A percentile compares a stretch with the other conserved stretches of the same genome.
Conservation (phyloP, 1,140 invertebrate species). For the Heterodera schachtii region DNA sequence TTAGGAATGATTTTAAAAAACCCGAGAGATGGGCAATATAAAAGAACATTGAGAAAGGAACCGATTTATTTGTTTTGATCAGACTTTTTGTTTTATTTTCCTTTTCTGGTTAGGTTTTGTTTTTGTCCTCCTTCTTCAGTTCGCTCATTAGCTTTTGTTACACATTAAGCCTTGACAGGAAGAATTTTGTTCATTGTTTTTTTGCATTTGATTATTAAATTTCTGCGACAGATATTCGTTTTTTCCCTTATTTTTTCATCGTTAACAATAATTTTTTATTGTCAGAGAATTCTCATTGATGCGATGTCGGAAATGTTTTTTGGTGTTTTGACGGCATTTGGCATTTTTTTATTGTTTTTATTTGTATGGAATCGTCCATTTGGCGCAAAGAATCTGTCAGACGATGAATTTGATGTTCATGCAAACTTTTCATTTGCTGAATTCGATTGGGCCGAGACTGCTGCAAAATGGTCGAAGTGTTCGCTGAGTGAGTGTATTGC, state of each 20-base stretch:
- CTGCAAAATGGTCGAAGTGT: slow-evolving; percentile 18
- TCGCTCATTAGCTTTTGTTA: not conserved
- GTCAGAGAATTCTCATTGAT: not conserved
- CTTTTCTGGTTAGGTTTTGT: too few relatives aligned
- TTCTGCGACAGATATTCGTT: too few relatives aligned
- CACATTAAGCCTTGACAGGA: not conserved
- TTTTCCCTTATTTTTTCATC: too few relatives aligned
- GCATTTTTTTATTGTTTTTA: not conserved
- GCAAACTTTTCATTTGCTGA: not conserved
- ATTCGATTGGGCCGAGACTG: slow-evolving; percentile 2
- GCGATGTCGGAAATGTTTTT: not conserved
- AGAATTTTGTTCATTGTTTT: not conserved
- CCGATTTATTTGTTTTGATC: too few relatives aligned
- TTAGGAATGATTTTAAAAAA: not conserved
- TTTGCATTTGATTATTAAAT: too few relatives aligned
- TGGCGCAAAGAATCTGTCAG: not conserved
- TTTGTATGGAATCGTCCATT: not conserved
- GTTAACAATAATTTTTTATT: too few relatives aligned
- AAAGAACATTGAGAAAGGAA: too few relatives aligned
- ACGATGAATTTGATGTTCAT: not conserved
- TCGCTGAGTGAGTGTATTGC: slow-evolving; percentile 35
- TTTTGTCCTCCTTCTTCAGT: too few relatives aligned
- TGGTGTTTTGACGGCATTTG: not conserved
- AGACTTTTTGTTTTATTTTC: too few relatives aligned
- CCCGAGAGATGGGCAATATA: too few relatives aligned